Base-by-base conservation (phyloP, 2,113 vertebrate species). In the Nerophis lumbriciformis region DNA sequence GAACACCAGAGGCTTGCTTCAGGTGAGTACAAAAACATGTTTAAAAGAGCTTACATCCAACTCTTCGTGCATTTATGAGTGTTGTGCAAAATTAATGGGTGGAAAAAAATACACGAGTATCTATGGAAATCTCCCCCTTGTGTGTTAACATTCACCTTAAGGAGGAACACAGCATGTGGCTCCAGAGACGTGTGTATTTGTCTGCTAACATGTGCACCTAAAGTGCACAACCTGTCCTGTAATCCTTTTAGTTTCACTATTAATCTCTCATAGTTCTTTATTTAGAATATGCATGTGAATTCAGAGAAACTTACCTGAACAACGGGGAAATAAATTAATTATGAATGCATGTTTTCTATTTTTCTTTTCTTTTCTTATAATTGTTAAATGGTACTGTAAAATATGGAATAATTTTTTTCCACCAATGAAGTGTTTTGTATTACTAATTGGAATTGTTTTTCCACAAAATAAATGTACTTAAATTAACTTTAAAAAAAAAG, bases 11-110 rank as follows among this genome's bases (percentile, higher is more conserved):
- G 53, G 19, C 56, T 55, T 69, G 48, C 58, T 69, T 69, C 65
- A 61, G 74, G 67, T 76, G 59, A 42, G 48, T 16, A 39, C 39
- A 38, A 48, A 49, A 10, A 36, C n/a, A 67, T 73, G 66, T 68
- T 73, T 78, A 60, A 74, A 78, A 73, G 58, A 79, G 51, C n/a
- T 28, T 38, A 38, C 48, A 60, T 69, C 65, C 48, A 54, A 21
- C 39, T 69, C 35, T 14, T 21, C 66, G 42, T 62, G 68, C 53
- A 48, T 52, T 49, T 38, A 35, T 16, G 38, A 61, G 42, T 9
- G 13, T 53, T 28, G 6, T 77, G 42, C 66, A 79, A 81, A 63
- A 79, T 69, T 57, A 67, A 71, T 71, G 63, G 36, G 49, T 1
- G 8, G 13, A 44, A 68, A 64, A 52, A 48, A 58, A 72, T 68